Percentiles rank a stretch among this genome's conserved stretches.
Conservation (phyloP, 2,113 vertebrate genomes). For the Embiotoca jacksoni region DNA sequence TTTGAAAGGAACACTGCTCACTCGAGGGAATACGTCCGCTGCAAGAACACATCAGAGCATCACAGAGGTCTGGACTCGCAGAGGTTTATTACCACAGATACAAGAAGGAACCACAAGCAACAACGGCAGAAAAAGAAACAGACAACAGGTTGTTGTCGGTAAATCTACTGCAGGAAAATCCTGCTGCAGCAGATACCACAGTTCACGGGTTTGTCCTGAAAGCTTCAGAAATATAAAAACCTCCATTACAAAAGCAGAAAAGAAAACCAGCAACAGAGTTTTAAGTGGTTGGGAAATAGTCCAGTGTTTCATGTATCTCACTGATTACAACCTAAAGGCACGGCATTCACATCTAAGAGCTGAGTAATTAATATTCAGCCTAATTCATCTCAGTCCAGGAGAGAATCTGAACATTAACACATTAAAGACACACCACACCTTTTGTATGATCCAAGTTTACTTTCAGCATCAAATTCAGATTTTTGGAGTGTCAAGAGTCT, state of each 20-base stretch:
- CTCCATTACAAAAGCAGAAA: slow-evolving; percentile 14
- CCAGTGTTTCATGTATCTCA: slow-evolving; percentile 19
- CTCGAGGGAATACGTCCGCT: slow-evolving; percentile 19
- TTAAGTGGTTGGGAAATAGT: slow-evolving; percentile 20
- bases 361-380: not conserved
- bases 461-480: not conserved
- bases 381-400: slow-evolving; percentile 44
- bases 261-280: slow-evolving; percentile 3
- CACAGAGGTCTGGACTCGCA: slow-evolving; percentile 12
- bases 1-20: slow-evolving; percentile 49
- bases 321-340: slow-evolving; percentile 30
- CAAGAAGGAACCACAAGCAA: slow-evolving; percentile 2
- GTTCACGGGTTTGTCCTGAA: not conserved
- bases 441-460: not conserved
- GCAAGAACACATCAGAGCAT: slow-evolving; percentile 31
- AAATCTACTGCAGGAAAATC: not conserved
- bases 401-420: slow-evolving; percentile 7
- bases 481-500: not conserved
- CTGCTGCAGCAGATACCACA: slow-evolving; percentile 11
- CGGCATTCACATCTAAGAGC: slow-evolving; percentile 8
- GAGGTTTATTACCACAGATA: slow-evolving; percentile 44
- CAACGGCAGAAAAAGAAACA: not conserved
- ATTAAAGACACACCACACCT: not conserved
- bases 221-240: not conserved
- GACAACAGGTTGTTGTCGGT: not conserved